Evolutionary conservation across 2,888 invertebrate genomes (phyloP), one percentile per base, ranked within the genome.

Genomic region (Gortyna flavago): DNA sequence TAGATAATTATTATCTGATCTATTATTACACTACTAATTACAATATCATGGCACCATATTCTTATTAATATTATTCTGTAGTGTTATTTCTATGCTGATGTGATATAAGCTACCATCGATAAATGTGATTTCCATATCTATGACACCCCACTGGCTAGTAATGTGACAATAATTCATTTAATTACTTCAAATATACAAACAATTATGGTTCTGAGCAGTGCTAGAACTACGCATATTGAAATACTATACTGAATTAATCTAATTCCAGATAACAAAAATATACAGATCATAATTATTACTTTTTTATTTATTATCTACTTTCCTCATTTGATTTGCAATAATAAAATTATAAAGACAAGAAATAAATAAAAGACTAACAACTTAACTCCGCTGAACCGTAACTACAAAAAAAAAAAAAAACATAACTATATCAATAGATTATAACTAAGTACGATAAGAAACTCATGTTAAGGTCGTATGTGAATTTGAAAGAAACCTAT

Each of bases 81-180:
- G 51, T 72, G 41, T 79, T 72, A 51, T 29, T 72, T 77, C 51
- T 44, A 44, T 62, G 51, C 29, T 57, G 38, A 25, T 38, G 57
- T 41, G 64, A 78, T 79, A 16, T 51, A 61, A 54, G 16, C 54
- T 57, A 75, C 70, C 59, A 64, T 64, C 71, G 71, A 77, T 66
- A 77, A 57, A 51, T 59, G 44, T 35, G 71, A 72, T 29, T 64
- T 79, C 67, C 70, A 81, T 78, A 78, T 76, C 75, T 70, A 67
- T 80, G 68, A 48, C 75, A 11, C 65, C 38, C 68, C 51, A 68
- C 61, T 70, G 35, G 65, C 61, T 61, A 81, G 79, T 78, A 79
- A 78, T 67, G 79, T 74, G 69, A 79, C 74, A 66, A 6, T 35
- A 6, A 35, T 35, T 35, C 6, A 35, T 4, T 35, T 35, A 35